Conservation (phyloP, 2,797 vertebrate species). For the Cacajao melanocephalus region DNA sequence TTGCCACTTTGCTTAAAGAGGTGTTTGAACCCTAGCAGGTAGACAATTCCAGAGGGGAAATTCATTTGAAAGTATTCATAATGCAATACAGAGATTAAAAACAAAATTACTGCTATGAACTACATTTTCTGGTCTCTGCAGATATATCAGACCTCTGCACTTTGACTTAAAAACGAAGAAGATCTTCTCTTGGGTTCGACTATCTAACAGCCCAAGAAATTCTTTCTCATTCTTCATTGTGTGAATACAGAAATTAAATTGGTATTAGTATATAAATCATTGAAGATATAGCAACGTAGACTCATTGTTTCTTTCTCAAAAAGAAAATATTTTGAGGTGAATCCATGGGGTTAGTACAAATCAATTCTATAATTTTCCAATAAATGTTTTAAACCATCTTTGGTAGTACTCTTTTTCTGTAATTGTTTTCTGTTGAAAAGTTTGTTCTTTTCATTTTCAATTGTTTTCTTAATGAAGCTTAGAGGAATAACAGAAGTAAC, state of each 20-base stretch:
- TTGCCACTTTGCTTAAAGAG: constrained; percentile 86
- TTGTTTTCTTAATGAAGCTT: background rate
- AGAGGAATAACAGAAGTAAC: background rate
- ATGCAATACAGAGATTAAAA: constrained; percentile 81
- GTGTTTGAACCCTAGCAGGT: constrained; percentile 86
- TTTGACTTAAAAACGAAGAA: constrained; percentile 81
- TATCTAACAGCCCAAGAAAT: constrained; percentile 75
- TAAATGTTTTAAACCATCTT: background rate
- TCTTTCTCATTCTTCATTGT: constrained; percentile 29
- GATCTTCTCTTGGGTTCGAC: constrained; percentile 74
- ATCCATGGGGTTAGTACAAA: background rate
- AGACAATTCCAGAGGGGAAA: constrained; percentile 84
- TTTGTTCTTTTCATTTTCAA: background rate
- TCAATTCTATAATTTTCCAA: background rate
- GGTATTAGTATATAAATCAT: constrained; percentile 65
- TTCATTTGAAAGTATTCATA: constrained; percentile 85
- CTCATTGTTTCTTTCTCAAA: background rate
- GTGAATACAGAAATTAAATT: constrained; percentile 79
- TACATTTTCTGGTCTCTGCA: constrained; percentile 74
- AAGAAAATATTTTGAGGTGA: background rate
- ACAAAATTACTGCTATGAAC: constrained; percentile 71
- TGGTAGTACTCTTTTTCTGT: background rate
- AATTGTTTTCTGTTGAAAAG: background rate
- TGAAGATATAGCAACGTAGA: constrained; percentile 33
- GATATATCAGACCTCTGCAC: constrained; percentile 79